Evolutionary conservation across 2,113 vertebrate genomes (phyloP).

Genomic region (Falco punctatus): DNA sequence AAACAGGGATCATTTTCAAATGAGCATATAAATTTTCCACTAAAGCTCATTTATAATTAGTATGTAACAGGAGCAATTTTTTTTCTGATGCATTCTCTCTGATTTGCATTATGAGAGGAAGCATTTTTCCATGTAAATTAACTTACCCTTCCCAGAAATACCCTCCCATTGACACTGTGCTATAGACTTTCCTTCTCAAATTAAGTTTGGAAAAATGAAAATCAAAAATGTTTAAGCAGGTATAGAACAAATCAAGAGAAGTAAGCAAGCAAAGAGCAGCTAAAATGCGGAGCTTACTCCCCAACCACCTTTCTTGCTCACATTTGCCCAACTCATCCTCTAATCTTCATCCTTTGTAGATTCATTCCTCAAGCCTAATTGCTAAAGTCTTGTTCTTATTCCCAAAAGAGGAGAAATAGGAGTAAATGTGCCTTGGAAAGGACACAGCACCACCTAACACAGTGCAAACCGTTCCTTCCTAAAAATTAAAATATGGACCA

Average conservation of each 20-base stretch:
- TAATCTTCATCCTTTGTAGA: neutral
- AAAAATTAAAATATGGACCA: neutral
- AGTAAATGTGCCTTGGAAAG: neutral
- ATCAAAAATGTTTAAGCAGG: neutral
- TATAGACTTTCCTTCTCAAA: neutral
- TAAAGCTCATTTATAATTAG: conserved; percentile 67
- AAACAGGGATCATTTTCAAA: conserved; percentile 58
- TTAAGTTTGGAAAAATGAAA: neutral
- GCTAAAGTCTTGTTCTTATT: neutral
- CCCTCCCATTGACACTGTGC: neutral
- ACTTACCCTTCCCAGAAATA: neutral
- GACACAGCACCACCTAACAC: neutral
- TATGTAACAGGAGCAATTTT: conserved; percentile 19
- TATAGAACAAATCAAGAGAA: neutral
- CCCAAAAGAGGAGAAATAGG: neutral
- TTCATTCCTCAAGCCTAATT: neutral
- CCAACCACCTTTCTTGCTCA: neutral
- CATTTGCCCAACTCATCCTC: neutral
- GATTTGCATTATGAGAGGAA: conserved; percentile 32
- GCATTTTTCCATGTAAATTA: conserved; percentile 37
- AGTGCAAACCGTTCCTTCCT: neutral
- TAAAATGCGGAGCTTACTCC: neutral
- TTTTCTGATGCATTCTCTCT: conserved; percentile 13
- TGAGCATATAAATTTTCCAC: conserved; percentile 61
- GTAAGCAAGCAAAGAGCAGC: neutral